Evolutionary conservation across 2,113 vertebrate species (phyloP).

Genomic region (Jaculus jaculus): DNA sequence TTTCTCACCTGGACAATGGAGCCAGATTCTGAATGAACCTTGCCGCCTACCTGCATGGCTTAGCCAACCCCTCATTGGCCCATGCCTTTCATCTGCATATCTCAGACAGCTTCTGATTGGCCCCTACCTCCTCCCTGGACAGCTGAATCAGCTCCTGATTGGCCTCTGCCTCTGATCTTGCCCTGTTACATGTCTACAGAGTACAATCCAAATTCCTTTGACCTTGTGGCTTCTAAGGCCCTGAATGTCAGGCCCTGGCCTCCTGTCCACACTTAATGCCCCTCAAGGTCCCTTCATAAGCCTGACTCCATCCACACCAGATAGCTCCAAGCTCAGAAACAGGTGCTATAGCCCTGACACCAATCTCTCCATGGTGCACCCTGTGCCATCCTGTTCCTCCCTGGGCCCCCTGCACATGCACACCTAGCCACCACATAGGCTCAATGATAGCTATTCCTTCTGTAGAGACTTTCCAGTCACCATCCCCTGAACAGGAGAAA

Average conservation of each 20-base stretch:
- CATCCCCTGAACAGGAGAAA: accelerated
- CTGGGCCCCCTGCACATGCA: neutral
- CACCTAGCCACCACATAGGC: neutral
- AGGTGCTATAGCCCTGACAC: neutral
- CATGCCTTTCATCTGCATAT: neutral
- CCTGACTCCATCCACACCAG: neutral
- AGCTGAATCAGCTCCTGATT: neutral
- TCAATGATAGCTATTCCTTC: neutral
- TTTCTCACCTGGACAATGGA: neutral
- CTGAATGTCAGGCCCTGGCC: neutral
- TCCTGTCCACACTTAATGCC: neutral
- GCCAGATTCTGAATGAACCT: neutral
- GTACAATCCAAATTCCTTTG: neutral
- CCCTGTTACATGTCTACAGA: neutral
- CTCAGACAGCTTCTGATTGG: neutral
- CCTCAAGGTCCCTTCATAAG: neutral
- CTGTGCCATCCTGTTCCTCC: neutral
- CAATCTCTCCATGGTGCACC: too few relatives aligned
- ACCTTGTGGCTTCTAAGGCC: neutral
- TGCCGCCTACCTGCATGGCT: neutral
- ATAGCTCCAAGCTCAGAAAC: neutral
- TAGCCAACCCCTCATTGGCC: neutral
- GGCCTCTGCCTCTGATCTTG: neutral
- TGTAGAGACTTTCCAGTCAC: neutral
- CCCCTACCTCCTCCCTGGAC: neutral